These are phyloP conservation scores for Himalopsyche phryganea DNA, from an alignment of 1,140 invertebrate genomes.

Conservation along the genomic window DNA sequence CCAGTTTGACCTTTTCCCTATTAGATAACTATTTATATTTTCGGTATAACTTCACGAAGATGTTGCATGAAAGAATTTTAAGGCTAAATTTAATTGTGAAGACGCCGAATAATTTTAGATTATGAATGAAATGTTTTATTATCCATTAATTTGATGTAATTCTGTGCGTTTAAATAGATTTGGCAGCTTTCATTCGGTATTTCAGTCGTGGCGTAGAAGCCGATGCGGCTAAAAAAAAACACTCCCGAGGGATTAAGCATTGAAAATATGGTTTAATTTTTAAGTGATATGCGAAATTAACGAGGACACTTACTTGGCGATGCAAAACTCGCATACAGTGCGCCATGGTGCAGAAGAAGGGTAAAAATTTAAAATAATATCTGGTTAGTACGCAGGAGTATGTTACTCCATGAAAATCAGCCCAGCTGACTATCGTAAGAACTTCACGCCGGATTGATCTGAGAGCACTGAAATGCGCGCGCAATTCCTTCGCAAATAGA, in stretches of 20 bases:
- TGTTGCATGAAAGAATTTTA: not conserved
- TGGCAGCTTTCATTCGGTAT: too few relatives aligned
- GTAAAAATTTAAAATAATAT: not conserved
- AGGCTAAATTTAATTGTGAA: too few relatives aligned
- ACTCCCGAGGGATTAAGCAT: constrained; percentile 5
- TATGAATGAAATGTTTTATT: too few relatives aligned
- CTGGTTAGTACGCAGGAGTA: not conserved
- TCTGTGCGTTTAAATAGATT: too few relatives aligned
- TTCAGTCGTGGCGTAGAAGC: too few relatives aligned
- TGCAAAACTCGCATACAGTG: constrained; percentile 71
- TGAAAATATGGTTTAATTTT: too few relatives aligned
- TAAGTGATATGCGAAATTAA: too few relatives aligned
- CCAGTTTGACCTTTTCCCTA: not conserved
- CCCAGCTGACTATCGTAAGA: not conserved
- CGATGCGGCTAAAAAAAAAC: constrained; percentile 13
- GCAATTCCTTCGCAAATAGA: too few relatives aligned
- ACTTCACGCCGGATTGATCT: too few relatives aligned
- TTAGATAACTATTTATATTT: not conserved
- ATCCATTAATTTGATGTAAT: too few relatives aligned
- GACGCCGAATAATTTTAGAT: too few relatives aligned
- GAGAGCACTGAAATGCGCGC: too few relatives aligned
- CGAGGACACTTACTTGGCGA: constrained; percentile 62
- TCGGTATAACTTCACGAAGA: not conserved
- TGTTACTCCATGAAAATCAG: not conserved
- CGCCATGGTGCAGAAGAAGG: constrained; percentile 57